Evolutionary conservation across 2,888 invertebrate genomes (phyloP).

Genomic region (Ophion costatus): DNA sequence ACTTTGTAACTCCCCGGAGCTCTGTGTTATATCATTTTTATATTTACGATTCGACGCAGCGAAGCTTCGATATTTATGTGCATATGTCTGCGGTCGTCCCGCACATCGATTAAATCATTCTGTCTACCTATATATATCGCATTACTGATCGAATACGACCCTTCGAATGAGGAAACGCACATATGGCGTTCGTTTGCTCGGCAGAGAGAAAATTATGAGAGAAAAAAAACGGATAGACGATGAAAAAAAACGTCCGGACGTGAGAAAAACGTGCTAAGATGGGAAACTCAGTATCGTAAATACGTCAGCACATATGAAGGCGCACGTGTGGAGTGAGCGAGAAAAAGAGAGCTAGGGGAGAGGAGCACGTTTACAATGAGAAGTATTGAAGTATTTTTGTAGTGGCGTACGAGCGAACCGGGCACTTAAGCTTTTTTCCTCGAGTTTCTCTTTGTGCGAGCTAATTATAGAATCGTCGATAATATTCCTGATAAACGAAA

Average conservation of each 20-base stretch:
- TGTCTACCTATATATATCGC: conserved; percentile 20
- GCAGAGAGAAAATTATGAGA: not conserved
- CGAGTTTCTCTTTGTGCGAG: not conserved
- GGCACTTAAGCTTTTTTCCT: conserved; percentile 20
- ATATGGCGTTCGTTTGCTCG: not conserved
- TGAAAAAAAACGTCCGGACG: conserved; percentile 1
- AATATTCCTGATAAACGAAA: not conserved
- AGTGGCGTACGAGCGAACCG: conserved; percentile 11
- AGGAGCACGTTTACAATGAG: conserved; percentile 7
- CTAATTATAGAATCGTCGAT: conserved; percentile 30
- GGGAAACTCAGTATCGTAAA: conserved; percentile 31
- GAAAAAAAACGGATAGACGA: not conserved
- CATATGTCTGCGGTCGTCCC: conserved; percentile 20
- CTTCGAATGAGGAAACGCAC: not conserved
- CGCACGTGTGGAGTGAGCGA: not conserved
- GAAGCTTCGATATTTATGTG: conserved; percentile 40
- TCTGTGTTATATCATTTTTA: conserved; percentile 54
- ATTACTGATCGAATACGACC: conserved; percentile 8
- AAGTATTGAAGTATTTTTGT: conserved; percentile 34
- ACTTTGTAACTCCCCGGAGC: conserved; percentile 13
- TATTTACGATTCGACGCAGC: conserved; percentile 45
- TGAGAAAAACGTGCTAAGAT: conserved; percentile 21
- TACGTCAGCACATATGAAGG: not conserved
- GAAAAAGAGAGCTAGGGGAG: not conserved
- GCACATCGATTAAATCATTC: conserved; percentile 42